Percentiles rank a stretch among this genome's conserved stretches.
phyloP scores from a whole-genome alignment of 2,797 vertebrate genomes.

The Urocyon cinereoargenteus region DNA sequence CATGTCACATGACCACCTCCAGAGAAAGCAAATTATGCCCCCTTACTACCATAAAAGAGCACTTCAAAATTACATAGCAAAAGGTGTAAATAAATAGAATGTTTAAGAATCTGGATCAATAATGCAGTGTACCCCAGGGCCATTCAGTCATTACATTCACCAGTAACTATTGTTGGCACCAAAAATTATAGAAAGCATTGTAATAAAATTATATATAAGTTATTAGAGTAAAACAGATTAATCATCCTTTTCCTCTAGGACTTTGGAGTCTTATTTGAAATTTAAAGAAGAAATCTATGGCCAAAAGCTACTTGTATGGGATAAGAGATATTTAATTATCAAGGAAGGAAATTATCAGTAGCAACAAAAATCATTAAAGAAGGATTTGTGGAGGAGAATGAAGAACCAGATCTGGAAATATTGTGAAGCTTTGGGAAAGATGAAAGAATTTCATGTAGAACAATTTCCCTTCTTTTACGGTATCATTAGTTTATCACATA shows the following conservation, averaged over 20 bases:
- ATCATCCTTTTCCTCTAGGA: neutral
- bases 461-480: neutral
- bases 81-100: neutral
- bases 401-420: neutral
- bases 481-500: slow-evolving; percentile 74
- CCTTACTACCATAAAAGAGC: neutral
- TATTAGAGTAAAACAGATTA: neutral
- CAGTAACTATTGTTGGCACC: neutral
- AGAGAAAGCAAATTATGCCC: neutral
- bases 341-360: neutral
- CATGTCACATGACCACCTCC: neutral
- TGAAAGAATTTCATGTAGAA: slow-evolving; percentile 38
- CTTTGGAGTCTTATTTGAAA: neutral
- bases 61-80: neutral
- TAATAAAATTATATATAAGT: neutral
- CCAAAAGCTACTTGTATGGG: neutral
- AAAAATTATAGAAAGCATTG: neutral
- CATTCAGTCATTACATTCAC: neutral
- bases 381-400: neutral
- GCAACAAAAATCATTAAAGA: neutral
- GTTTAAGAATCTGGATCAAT: neutral
- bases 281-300: neutral
- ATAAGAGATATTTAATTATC: neutral
- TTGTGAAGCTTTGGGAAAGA: neutral
- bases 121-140: neutral